These are phyloP conservation scores for Himalopsyche japonica DNA, from an alignment of 2,888 invertebrate species.

Conservation along the genomic window DNA sequence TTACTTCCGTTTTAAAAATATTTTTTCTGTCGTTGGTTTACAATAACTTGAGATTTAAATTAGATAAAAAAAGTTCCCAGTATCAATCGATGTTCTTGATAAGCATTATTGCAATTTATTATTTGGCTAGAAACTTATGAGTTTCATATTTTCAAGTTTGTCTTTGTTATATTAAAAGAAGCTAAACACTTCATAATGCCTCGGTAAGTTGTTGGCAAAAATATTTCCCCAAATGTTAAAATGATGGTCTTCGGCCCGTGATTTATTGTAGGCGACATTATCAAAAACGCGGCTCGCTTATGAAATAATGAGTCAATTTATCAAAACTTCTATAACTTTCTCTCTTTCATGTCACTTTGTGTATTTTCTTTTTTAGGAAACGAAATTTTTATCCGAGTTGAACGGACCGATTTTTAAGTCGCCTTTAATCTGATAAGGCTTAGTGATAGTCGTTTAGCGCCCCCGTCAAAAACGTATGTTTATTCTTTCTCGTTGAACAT, in stretches of 20 bases:
- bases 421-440: not conserved
- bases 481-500: not conserved
- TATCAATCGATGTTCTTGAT: too few species aligned
- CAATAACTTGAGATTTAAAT: too few species aligned
- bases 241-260: not conserved
- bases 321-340: not conserved
- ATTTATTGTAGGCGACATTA: not conserved
- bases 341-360: not conserved
- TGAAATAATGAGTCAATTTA: not conserved
- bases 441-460: not conserved
- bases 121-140: not conserved
- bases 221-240: not conserved
- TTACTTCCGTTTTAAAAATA: too few species aligned
- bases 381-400: not conserved
- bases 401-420: not conserved
- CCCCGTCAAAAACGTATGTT: not conserved
- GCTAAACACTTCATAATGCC: not conserved
- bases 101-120: not conserved
- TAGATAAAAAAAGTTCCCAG: too few species aligned
- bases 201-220: not conserved
- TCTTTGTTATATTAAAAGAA: not conserved
- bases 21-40: too few species aligned
- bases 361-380: not conserved
- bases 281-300: not conserved
- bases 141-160: not conserved